Conservation (phyloP, 2,113 vertebrate genomes). For the Gobiocypris rarus region DNA sequence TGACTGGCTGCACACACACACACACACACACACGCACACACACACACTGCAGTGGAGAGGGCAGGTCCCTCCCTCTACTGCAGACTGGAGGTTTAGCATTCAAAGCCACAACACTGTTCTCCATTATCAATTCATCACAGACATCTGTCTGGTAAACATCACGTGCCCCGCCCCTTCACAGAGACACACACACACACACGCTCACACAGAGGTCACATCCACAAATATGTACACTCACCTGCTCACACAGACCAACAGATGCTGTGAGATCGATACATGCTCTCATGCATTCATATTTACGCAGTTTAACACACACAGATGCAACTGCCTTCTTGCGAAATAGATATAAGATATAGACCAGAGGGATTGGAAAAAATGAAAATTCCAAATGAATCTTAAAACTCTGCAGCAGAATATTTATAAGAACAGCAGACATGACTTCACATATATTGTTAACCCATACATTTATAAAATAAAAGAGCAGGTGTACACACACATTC, state of each 20-base stretch:
- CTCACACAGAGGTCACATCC: slow-evolving; percentile 25
- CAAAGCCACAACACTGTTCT: slow-evolving; percentile 53
- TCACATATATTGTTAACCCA: not conserved
- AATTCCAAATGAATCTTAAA: no score
- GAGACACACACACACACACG: slow-evolving; percentile 11
- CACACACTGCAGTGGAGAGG: slow-evolving; percentile 58
- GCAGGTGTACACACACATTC: not conserved
- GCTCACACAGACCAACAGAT: slow-evolving; percentile 12
- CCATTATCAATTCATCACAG: slow-evolving; percentile 66
- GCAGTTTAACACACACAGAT: not conserved
- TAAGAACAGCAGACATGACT: not conserved
- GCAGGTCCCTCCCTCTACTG: slow-evolving; percentile 57
- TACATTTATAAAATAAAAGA: not conserved
- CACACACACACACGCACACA: slow-evolving; percentile 42
- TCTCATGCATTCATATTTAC: not conserved
- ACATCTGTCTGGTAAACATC: slow-evolving; percentile 65
- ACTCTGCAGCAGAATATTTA: not conserved
- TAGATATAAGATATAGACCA: slow-evolving; percentile 3
- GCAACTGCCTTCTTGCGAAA: not conserved
- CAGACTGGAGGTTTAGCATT: slow-evolving; percentile 61
- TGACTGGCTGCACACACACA: slow-evolving; percentile 10
- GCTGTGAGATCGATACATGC: not conserved
- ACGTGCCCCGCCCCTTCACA: slow-evolving; percentile 34
- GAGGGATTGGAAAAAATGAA: not conserved
- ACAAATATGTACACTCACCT: slow-evolving; percentile 3